phyloP scores from a whole-genome alignment of 2,113 vertebrate species.

The Sporophila hypoxantha region DNA sequence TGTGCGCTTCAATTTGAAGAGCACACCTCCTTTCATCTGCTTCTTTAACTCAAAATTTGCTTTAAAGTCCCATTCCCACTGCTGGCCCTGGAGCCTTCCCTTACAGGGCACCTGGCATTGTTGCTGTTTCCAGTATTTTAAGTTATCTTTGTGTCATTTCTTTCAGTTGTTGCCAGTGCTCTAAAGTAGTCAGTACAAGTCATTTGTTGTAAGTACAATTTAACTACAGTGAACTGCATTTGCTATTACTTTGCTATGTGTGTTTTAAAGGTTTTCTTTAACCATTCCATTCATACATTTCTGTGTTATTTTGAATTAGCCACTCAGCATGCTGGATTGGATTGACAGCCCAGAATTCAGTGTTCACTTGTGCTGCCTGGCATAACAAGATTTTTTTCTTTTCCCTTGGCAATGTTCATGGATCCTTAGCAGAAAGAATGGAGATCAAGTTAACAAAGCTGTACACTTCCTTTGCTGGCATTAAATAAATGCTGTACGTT shows the following conservation, averaged over 20 bases:
- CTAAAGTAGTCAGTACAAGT: not conserved
- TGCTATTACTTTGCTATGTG: not conserved
- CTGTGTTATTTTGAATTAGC: not conserved
- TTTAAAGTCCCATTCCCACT: not conserved
- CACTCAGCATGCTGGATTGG: not conserved
- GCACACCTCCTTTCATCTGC: not conserved
- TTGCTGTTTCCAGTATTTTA: not conserved
- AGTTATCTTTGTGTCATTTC: not conserved
- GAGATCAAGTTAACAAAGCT: constrained; percentile 8
- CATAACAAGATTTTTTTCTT: not conserved
- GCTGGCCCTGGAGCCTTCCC: not conserved
- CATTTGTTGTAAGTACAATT: not conserved
- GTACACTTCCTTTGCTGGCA: not conserved
- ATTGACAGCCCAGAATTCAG: not conserved
- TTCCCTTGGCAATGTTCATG: not conserved
- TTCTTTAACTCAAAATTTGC: not conserved
- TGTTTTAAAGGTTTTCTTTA: not conserved
- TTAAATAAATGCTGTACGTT: constrained; percentile 1
- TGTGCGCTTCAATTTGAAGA: not conserved
- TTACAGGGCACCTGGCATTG: not conserved
- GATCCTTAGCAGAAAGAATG: not conserved
- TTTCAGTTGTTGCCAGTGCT: not conserved
- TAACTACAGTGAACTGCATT: not conserved
- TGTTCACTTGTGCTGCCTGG: not conserved
- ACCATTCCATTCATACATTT: not conserved